These are phyloP conservation scores for Ailuropoda melanoleuca DNA, from an alignment of 2,113 vertebrate species.

Conservation along the genomic window DNA sequence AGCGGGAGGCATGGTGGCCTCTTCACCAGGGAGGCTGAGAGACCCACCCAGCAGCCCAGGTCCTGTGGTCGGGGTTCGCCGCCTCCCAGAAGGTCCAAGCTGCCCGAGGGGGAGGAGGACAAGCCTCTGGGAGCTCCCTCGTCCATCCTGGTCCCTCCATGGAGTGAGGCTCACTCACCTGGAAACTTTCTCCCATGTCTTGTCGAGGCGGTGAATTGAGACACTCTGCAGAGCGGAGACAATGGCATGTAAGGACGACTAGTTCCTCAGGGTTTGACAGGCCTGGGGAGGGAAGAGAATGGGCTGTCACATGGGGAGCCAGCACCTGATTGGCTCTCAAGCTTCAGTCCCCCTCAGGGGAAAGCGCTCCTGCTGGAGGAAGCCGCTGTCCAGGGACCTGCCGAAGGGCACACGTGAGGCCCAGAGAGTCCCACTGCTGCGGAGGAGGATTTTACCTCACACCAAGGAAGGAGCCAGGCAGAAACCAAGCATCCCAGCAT, in stretches of 20 bases:
- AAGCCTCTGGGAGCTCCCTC: neutral
- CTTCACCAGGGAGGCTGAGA: neutral
- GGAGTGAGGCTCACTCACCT: slow-evolving; percentile 76
- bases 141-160: neutral
- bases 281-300: slow-evolving; percentile 81
- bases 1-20: neutral
- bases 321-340: neutral
- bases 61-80: too few species aligned
- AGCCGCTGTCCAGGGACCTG: too few species aligned
- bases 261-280: slow-evolving; percentile 92
- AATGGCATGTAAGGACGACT: slow-evolving; percentile 89
- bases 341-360: neutral
- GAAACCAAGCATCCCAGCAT: neutral
- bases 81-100: neutral
- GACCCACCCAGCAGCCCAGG: neutral
- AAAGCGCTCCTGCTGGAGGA: too few species aligned
- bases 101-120: neutral
- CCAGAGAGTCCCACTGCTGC: neutral
- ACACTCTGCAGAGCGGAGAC: slow-evolving; percentile 91
- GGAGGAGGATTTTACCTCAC: neutral
- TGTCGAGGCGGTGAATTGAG: slow-evolving; percentile 89
- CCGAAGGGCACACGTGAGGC: too few species aligned
- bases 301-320: neutral
- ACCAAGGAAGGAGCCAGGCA: neutral
- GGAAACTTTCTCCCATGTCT: slow-evolving; percentile 92